phyloP scores from a whole-genome alignment of 2,888 invertebrate genomes.

The Nymphalis polychloros region DNA sequence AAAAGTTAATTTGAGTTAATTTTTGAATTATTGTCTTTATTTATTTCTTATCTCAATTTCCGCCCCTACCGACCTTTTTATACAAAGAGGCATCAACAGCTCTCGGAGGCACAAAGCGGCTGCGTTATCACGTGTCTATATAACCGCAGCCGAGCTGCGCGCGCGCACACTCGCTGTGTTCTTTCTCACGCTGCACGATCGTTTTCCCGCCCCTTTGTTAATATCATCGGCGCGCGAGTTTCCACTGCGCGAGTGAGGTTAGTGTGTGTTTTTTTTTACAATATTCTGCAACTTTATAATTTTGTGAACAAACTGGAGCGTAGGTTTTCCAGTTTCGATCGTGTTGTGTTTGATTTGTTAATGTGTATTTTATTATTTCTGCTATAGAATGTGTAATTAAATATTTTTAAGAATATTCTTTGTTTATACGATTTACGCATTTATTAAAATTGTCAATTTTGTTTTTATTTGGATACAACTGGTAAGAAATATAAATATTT shows the following conservation, averaged over 20 bases:
- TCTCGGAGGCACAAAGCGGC: constrained; percentile 43
- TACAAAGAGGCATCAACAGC: constrained; percentile 39
- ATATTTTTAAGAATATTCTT: constrained; percentile 20
- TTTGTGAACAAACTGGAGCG: constrained; percentile 38
- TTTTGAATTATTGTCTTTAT: neutral
- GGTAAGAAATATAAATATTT: constrained; percentile 10
- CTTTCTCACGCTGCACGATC: constrained; percentile 63
- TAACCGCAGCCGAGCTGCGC: constrained; percentile 63
- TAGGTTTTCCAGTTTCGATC: constrained; percentile 31
- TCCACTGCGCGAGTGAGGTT: constrained; percentile 71
- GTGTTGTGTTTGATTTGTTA: constrained; percentile 36
- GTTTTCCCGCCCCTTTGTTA: constrained; percentile 63
- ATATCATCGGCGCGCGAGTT: constrained; percentile 66
- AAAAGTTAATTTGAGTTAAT: too few species aligned
- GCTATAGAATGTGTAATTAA: constrained; percentile 14
- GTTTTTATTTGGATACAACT: constrained; percentile 8
- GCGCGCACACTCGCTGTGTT: constrained; percentile 73
- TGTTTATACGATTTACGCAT: constrained; percentile 12
- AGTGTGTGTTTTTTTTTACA: constrained; percentile 56
- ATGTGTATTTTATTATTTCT: constrained; percentile 22
- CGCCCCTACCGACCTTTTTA: constrained; percentile 42
- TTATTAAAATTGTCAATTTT: constrained; percentile 1
- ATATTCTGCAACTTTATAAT: constrained; percentile 32
- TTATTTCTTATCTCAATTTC: constrained; percentile 40
- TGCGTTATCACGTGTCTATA: constrained; percentile 71